Conservation (phyloP, 2,888 invertebrate species). For the Plemyria rubiginata region DNA sequence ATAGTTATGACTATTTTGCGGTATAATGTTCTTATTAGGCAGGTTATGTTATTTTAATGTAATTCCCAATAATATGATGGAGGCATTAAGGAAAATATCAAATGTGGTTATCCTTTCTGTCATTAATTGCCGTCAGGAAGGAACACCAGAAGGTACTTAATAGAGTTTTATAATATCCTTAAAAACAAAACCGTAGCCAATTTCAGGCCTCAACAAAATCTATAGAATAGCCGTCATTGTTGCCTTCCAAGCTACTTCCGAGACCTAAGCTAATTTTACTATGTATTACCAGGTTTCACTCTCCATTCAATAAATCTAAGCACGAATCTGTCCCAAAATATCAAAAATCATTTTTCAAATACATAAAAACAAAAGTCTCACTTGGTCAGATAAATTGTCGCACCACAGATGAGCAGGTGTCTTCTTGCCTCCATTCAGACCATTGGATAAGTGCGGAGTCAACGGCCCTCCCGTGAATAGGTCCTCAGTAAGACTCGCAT, state of each 20-base stretch:
- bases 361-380: conserved; percentile 57
- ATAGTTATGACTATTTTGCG: no score
- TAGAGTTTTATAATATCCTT: background rate
- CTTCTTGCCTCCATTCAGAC: conserved; percentile 84
- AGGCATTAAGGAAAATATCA: no score
- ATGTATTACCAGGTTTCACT: conserved; percentile 4
- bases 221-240: conserved; percentile 12
- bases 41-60: no score
- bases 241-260: conserved; percentile 2
- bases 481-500: conserved; percentile 75
- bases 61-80: no score
- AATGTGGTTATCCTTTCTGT: no score
- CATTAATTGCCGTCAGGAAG: conserved; percentile 2
- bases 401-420: conserved; percentile 84
- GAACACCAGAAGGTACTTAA: background rate
- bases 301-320: background rate
- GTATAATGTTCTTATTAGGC: no score
- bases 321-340: background rate
- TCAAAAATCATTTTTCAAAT: no score
- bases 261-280: conserved; percentile 17
- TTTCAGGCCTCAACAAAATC: conserved; percentile 17
- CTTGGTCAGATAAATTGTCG: conserved; percentile 86
- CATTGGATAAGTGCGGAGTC: conserved; percentile 76
- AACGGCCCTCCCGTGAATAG: conserved; percentile 77
- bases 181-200: background rate